Evolutionary conservation across 2,113 vertebrate genomes (phyloP).

Genomic region (Burhinus bistriatus): DNA sequence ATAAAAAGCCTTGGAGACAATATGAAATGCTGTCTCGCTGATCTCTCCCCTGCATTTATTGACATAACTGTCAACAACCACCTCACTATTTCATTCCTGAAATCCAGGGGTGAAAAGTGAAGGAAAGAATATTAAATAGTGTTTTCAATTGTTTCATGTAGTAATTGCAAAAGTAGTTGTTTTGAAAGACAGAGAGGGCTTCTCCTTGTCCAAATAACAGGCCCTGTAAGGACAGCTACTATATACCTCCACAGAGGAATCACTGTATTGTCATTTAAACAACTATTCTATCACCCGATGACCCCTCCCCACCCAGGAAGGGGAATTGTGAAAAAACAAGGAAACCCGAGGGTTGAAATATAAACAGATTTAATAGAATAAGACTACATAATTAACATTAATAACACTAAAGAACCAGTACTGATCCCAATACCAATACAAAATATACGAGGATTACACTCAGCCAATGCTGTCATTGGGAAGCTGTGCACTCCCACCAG

Average conservation of each 20-base stretch:
- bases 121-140: background rate
- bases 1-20: slow-evolving; percentile 5
- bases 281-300: no score
- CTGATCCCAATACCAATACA: no score
- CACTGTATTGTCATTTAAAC: no score
- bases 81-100: background rate
- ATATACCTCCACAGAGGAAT: background rate
- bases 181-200: background rate
- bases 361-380: no score
- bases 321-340: no score
- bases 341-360: no score
- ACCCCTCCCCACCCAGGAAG: no score
- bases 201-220: background rate
- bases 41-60: background rate
- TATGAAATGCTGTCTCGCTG: background rate
- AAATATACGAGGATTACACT: no score
- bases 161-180: background rate
- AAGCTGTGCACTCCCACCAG: no score
- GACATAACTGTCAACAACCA: background rate
- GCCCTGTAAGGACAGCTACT: background rate
- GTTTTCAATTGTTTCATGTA: background rate
- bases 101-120: slow-evolving; percentile 22
- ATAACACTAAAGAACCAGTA: no score
- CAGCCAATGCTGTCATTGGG: no score
- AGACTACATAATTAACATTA: no score